Evolutionary conservation across 2,888 invertebrate species (phyloP), one percentile per base, ranked within the genome.

Genomic region (Orthosia gracilis): DNA sequence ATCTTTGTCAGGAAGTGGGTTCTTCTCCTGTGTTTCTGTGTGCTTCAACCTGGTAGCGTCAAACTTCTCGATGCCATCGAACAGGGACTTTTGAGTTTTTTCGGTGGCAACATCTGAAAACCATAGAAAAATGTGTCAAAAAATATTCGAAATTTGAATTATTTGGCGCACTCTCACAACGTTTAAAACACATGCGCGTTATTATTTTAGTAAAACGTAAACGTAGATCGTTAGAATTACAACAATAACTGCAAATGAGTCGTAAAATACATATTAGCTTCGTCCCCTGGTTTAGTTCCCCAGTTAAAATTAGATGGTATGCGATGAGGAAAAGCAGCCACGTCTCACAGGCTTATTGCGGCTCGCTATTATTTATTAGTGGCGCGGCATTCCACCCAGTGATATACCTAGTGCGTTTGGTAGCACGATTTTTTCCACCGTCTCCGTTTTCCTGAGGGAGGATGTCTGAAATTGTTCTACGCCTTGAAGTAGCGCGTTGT

Each of bases 1-100:
- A 97, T 98, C 98, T 97, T 98, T 98, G 93, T 99, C 99, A 62
- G 99, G 99, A 91, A 99, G 97, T 69, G 98, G 98, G 94, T 99
- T 99, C 96, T 99, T 99, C 94, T 99, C 99, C 89, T 98, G 97
- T 76, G 99, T 99, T 95, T 99, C 98, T 66, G 99, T 98, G 95
- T 98, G 99, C 95, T 99, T 99, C 94, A 99, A 96, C 93, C 98
- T 98, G 87, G 97, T 97, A 76, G 98, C 97, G 95, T 99, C 98
- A 92, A 99, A 99, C 86, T 97, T 97, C 94, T 98, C 98, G 89
- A 99, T 98, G 71, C 98, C 98, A 89, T 98, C 98, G 91, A 99
- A 97, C 82, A 99, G 95, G 79, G 98, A 98, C 93, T 98, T 98
- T 94, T 98, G 98, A 82, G 97, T 98, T 94, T 98, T 99, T 94